These are phyloP conservation scores for Coracopsis vasa DNA, from an alignment of 2,113 vertebrate species.

Conservation along the genomic window DNA sequence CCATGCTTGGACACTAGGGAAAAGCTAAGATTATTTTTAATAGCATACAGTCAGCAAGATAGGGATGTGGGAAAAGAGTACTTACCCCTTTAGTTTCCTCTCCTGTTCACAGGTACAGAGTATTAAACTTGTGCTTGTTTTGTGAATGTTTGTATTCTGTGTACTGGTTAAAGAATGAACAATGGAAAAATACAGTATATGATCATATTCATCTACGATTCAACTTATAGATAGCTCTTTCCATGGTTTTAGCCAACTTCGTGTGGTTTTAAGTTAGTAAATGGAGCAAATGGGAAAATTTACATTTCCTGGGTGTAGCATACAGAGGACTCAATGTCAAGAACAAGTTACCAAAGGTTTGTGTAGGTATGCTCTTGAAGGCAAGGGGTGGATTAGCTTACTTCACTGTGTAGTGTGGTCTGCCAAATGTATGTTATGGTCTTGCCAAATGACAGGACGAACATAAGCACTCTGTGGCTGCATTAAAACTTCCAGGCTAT, in stretches of 20 bases:
- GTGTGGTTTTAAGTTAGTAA: neutral
- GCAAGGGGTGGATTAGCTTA: neutral
- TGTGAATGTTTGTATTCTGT: neutral
- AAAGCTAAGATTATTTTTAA: neutral
- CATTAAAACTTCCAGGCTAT: neutral
- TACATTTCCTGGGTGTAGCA: neutral
- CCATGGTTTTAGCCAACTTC: neutral
- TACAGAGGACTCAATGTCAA: neutral
- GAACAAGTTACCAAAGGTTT: neutral
- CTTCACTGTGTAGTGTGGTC: neutral
- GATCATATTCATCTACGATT: neutral
- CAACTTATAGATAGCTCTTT: neutral
- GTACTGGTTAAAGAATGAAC: neutral
- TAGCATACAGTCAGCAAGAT: neutral
- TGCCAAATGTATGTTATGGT: neutral
- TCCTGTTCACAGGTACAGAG: neutral
- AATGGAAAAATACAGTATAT: neutral
- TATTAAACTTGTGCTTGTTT: neutral
- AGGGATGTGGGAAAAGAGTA: neutral
- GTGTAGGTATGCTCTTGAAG: neutral
- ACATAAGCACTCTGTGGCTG: neutral
- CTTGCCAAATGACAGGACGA: neutral
- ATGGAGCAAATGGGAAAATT: neutral
- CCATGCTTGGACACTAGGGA: neutral
- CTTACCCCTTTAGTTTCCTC: neutral